phyloP scores from a whole-genome alignment of 2,113 vertebrate genomes.

The Myocastor coypus region DNA sequence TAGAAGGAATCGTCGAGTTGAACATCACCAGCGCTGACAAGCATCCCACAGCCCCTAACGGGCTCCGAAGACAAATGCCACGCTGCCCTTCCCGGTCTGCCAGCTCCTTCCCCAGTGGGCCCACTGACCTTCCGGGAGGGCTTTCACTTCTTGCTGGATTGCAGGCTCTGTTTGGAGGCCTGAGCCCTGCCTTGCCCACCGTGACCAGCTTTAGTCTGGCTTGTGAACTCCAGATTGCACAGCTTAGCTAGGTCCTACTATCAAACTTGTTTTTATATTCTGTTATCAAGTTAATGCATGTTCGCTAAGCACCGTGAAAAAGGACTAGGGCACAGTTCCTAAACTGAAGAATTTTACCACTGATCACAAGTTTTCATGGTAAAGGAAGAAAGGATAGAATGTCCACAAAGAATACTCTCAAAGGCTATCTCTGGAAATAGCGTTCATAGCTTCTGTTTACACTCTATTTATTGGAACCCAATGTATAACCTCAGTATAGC shows the following conservation, averaged over 20 bases:
- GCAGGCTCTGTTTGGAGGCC: neutral
- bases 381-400: neutral
- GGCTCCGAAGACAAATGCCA: constrained; percentile 25
- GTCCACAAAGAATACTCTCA: neutral
- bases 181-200: neutral
- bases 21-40: neutral
- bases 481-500: neutral
- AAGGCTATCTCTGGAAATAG: neutral
- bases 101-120: constrained; percentile 39
- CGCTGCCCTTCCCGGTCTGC: neutral
- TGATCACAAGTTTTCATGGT: neutral
- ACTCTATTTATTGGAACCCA: neutral
- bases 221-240: neutral
- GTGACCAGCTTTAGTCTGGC: constrained; percentile 10
- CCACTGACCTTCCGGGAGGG: constrained; percentile 29
- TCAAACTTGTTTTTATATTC: neutral
- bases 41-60: neutral
- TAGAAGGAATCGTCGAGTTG: neutral
- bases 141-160: constrained; percentile 53
- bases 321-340: neutral
- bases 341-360: neutral
- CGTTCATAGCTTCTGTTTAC: neutral
- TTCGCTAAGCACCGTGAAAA: neutral
- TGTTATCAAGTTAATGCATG: neutral
- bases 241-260: neutral